phyloP scores from a whole-genome alignment of 2,113 vertebrate genomes.

The Xenopus borealis region DNA sequence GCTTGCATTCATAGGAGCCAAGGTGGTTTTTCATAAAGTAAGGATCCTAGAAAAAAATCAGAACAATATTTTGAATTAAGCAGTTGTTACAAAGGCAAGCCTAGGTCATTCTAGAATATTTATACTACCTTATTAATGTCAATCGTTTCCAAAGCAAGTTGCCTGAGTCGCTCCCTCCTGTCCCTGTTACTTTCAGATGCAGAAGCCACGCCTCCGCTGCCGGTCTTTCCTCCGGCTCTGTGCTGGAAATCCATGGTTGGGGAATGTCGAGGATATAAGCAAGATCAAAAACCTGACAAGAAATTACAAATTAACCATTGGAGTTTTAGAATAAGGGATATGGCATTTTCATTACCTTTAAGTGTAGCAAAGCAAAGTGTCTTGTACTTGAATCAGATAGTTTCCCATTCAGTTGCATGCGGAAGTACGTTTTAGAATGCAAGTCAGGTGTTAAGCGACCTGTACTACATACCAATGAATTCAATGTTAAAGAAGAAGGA shows the following conservation, averaged over 20 bases:
- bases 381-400: too few relatives aligned
- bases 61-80: too few relatives aligned
- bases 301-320: neutral
- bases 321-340: too few relatives aligned
- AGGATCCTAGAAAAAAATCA: conserved; percentile 68
- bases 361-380: too few relatives aligned
- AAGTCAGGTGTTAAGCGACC: too few relatives aligned
- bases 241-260: conserved; percentile 93
- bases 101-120: too few relatives aligned
- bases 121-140: conserved; percentile 88
- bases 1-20: conserved; percentile 96
- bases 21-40: conserved; percentile 99
- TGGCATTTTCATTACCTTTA: too few relatives aligned
- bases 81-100: too few relatives aligned
- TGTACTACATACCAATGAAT: too few relatives aligned
- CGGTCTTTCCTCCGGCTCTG: conserved; percentile 91
- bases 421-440: too few relatives aligned
- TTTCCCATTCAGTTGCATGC: too few relatives aligned
- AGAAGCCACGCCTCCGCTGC: conserved; percentile 92
- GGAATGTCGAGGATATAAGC: neutral
- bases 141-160: conserved; percentile 92
- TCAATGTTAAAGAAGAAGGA: too few relatives aligned
- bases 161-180: conserved; percentile 84
- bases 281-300: conserved; percentile 9
- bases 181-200: conserved; percentile 94